Percentiles rank a stretch among this genome's conserved stretches.
Evolutionary conservation across 2,113 vertebrate genomes (phyloP).

Genomic region (Argyrosomus japonicus): DNA sequence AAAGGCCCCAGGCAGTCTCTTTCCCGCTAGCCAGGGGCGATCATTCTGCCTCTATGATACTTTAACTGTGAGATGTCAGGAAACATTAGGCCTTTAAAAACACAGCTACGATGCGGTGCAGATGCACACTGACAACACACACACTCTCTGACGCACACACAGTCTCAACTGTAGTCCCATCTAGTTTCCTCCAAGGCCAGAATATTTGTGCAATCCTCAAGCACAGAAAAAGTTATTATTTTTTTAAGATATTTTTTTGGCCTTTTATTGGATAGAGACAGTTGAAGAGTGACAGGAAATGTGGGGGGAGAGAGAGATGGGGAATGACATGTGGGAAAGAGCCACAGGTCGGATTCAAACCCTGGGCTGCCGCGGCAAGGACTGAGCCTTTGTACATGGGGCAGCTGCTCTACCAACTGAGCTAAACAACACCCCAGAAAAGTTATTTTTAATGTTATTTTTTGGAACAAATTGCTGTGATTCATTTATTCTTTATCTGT

Average conservation of each 20-base stretch:
- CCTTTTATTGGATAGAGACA: too few relatives aligned
- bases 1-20: slow-evolving; percentile 87
- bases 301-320: too few relatives aligned
- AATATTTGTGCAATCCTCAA: slow-evolving; percentile 36
- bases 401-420: too few relatives aligned
- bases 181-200: slow-evolving; percentile 47
- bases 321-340: too few relatives aligned
- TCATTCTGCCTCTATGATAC: slow-evolving; percentile 89
- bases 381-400: too few relatives aligned
- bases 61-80: slow-evolving; percentile 90
- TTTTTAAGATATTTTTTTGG: too few relatives aligned
- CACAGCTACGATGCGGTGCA: slow-evolving; percentile 69
- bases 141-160: slow-evolving; percentile 47
- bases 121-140: slow-evolving; percentile 51
- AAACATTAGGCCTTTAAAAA: slow-evolving; percentile 87
- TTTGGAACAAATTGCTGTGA: slow-evolving; percentile 2
- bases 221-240: slow-evolving; percentile 5
- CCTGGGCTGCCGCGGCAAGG: too few relatives aligned
- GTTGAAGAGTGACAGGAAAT: too few relatives aligned
- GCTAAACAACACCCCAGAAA: too few relatives aligned
- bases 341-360: too few relatives aligned
- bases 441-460: background rate
- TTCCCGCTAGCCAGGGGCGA: slow-evolving; percentile 87
- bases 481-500: background rate
- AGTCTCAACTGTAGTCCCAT: slow-evolving; percentile 23